A percentile compares a stretch with the other conserved stretches of the same genome.
These are phyloP conservation scores for Chamaetylas fuelleborni DNA, from an alignment of 2,113 vertebrate species.

Conservation along the genomic window DNA sequence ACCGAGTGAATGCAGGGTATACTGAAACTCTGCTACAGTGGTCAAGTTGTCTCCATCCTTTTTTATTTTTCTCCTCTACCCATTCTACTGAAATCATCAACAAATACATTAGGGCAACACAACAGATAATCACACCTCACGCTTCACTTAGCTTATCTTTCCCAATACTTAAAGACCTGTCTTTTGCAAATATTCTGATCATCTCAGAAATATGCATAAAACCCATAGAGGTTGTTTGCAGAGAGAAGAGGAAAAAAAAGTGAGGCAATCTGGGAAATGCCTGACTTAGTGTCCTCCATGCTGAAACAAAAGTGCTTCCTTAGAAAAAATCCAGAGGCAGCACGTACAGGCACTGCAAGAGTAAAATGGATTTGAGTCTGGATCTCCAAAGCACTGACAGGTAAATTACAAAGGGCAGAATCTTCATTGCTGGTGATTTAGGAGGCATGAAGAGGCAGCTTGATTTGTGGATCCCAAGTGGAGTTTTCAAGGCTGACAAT, in stretches of 20 bases:
- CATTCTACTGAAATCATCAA: background rate
- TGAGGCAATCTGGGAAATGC: background rate
- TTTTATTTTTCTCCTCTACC: background rate
- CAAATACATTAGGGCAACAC: background rate
- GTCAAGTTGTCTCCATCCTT: background rate
- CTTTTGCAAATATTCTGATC: background rate
- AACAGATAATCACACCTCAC: background rate
- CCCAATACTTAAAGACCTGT: background rate
- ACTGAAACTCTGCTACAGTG: background rate
- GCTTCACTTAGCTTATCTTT: background rate
- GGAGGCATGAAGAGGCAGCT: background rate
- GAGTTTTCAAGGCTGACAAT: conserved; percentile 38
- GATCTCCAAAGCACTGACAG: background rate
- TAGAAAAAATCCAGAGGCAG: background rate
- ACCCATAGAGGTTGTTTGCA: background rate
- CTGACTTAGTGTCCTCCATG: background rate
- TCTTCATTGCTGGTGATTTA: conserved; percentile 48
- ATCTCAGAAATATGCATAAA: background rate
- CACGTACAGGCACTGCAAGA: background rate
- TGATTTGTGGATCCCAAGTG: conserved; percentile 44
- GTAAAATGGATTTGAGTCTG: conserved; percentile 4
- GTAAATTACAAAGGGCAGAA: conserved; percentile 30
- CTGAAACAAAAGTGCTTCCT: background rate
- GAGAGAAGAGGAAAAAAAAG: background rate
- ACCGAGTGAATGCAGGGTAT: background rate